Percentiles rank a stretch among this genome's conserved stretches.
These are phyloP conservation scores for Petroica traversi DNA, from an alignment of 2,113 vertebrate genomes.

Conservation along the genomic window DNA sequence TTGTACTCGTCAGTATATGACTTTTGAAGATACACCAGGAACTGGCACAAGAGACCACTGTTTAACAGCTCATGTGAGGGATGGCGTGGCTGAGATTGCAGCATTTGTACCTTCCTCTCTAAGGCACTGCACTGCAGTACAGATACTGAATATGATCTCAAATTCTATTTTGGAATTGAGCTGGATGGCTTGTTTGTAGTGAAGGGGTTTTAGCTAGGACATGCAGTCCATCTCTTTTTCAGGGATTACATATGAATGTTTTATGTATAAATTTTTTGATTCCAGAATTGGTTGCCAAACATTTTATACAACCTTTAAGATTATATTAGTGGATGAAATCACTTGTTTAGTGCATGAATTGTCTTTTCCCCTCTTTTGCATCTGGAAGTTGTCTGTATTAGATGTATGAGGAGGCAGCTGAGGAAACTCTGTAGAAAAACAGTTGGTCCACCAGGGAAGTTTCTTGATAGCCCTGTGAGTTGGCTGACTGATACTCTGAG, in stretches of 20 bases:
- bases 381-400: not conserved
- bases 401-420: not conserved
- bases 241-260: not conserved
- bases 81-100: constrained; percentile 45
- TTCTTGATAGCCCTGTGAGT: not conserved
- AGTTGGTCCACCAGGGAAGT: not conserved
- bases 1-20: not conserved
- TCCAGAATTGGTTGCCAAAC: not conserved
- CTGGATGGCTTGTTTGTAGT: not conserved
- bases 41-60: constrained; percentile 9
- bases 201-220: not conserved
- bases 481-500: not conserved
- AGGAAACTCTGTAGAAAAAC: not conserved
- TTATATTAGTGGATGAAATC: not conserved
- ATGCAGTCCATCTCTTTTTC: not conserved
- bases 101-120: constrained; percentile 32
- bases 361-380: not conserved
- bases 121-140: constrained; percentile 60
- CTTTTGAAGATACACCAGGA: not conserved
- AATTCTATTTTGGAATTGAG: constrained; percentile 26
- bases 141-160: constrained; percentile 22
- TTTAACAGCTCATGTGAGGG: constrained; percentile 8
- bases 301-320: not conserved
- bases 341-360: not conserved
- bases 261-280: not conserved